Evolutionary conservation across 2,888 invertebrate genomes (phyloP), one percentile per base, ranked within the genome.

Genomic region (Pseudococcus viburni): DNA sequence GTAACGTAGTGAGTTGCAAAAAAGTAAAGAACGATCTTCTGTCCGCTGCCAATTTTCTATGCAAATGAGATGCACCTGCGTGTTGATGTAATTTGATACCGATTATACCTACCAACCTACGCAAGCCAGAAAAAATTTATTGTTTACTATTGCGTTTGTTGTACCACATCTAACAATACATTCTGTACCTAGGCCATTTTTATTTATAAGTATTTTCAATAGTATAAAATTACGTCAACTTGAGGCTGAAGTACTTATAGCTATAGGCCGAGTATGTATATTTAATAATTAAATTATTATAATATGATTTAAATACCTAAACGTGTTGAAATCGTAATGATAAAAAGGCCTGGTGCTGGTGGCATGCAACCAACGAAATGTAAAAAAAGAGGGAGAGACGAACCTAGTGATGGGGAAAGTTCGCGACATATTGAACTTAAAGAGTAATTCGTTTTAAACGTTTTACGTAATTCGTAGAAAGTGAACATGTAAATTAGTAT

Each of bases 391-490:
- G 64, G 68, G 64, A 19, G 64, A 55, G 64, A 85, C 19, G n/a
- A 85, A 68, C 26, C 11, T 68, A 26, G 59, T 59, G 46, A 39
- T 26, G 86, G 68, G 68, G 86, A 64, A 86, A 86, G 86, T 86
- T 86, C 68, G 86, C 86, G 86, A 86, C 86, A 86, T 86, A 86
- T 86, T 86, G 86, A 86, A 86, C 86, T 86, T 86, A 68, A 42
- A 46, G 64, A 68, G 68, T 68, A 68, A 86, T 68, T 85, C 84
- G 84, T 59, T 85, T 55, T 85, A 85, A 68, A 68, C 86, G 64
- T 68, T 64, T 86, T 86, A 86, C 86, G 86, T 86, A 86, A 86
- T 86, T 86, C 86, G 86, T 86, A 86, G 86, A 86, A 86, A 86
- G 86, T 86, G 86, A 86, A 68, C 86, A 86, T 42, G 86, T 86